Evolutionary conservation across 2,113 vertebrate species (phyloP), one percentile per base, ranked within the genome.

Genomic region (Bos indicus): DNA sequence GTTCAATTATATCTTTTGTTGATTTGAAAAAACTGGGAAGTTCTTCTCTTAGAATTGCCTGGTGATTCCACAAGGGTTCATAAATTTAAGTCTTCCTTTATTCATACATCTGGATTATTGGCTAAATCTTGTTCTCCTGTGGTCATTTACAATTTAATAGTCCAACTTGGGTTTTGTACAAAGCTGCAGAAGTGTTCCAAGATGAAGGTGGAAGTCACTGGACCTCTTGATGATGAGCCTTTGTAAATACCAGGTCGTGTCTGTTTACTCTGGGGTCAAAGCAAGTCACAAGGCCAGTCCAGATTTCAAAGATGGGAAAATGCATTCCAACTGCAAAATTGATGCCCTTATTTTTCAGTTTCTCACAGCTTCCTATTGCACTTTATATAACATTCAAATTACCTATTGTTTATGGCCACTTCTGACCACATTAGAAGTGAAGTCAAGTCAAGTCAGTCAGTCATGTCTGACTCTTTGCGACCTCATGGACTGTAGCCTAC

Each of bases 351-450:
- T 59, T 95, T 86, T 36, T 57, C 5, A 14, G 7, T 62, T 91
- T 93, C 33, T 59, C n/a, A 78, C 3, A 83, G 19, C 30, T 92
- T 96, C n/a, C 57, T n/a, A 62, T 62, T 90, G 62, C 11, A n/a
- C 57, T 92, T 90, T 74, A 12, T 60, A 80, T 84, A 28, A 74
- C 57, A 33, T 57, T 97, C 52, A 78, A 96, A 84, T 92, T 84
- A 59, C n/a, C 33, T 90, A 28, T 30, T 51, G 25, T 88, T 56
- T 57, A 36, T 54, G 30, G 57, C 10, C 11, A 71, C 19, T 71
- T 12, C n/a, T 71, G 67, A 23, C n/a, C 67, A 71, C 30, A 36
- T 84, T 52, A 48, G 62, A 67, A 67, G 62, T 67, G 33, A 64
- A 64, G 7, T 64, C 4, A 60, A 60, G 57, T 60, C 1, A 33